Base-by-base conservation (phyloP, 2,797 vertebrate species). In the Alexandromys oeconomus region DNA sequence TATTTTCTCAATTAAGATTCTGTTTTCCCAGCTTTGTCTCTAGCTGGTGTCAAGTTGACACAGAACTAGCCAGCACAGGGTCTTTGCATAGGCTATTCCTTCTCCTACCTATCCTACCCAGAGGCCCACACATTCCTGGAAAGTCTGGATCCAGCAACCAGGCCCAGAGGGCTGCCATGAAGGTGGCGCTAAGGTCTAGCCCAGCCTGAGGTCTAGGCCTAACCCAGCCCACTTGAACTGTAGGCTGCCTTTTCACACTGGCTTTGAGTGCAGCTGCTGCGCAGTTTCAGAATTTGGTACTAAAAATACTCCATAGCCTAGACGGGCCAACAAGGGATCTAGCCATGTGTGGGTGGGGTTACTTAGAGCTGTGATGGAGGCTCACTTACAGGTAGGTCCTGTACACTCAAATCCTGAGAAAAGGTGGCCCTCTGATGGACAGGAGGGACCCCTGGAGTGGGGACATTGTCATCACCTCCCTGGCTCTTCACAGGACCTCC, bases 231-330 rank as follows among this genome's bases (percentile, higher is more conserved):
- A 91, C 95, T 94, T 96, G 91, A 67, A n/a, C 1, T 0, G 15
- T 48, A n/a, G 73, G 65, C 43, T 82, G 12, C 14, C 40, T 87
- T 87, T 65, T 37, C 1, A 17, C 25, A 43, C 34, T 0, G 0
- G 59, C 59, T 69, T 27, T 2, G 5, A 87, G 92, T 87, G 84
- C 95, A 95, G 95, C 74, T 89, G 76, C 61, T 0, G 1, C 48
- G 27, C 54, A n/a, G 80, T 71, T 97, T 97, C 97, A 81, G 15
- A 94, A 94, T 80, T 96, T 12, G 0, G 43, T 69, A 90, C 96
- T 97, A 96, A 97, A 97, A 97, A 97, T 97, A 97, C 12, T 13
- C 63, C 6, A 3, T 13, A 54, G 76, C 91, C 79, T 65, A 95
- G 91, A 92, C 87, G 88, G 91, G 81, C 91, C 81, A n/a, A 37